Evolutionary conservation across 2,113 vertebrate genomes (phyloP), one percentile per base, ranked within the genome.

Genomic region (Nannospalax galili): DNA sequence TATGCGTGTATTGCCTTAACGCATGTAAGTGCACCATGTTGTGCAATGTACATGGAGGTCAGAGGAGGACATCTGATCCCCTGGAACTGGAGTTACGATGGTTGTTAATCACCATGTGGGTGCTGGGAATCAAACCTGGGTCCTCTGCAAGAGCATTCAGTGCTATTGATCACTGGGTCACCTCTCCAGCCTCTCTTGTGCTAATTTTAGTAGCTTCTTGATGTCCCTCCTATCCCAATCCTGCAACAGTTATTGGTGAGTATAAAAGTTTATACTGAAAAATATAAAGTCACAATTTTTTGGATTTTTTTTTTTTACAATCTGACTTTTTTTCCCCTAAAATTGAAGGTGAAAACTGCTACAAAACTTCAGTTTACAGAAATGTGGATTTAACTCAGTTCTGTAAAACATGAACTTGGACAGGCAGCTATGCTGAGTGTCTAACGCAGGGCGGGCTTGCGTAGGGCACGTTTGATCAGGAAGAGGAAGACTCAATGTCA

Each of bases 331-430:
- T 52, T n/a, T 86, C 10, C 95, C n/a, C 92, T 90, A 96, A 89
- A 97, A 97, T 74, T 86, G 30, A 93, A 97, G 95, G 93, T 90
- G 91, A 97, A 95, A 97, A 91, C 20, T 91, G 82, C 91, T 94
- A 97, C 97, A 52, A 98, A 97, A 96, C 90, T 93, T 65, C 95
- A 96, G 80, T 95, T 82, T 92, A 48, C 67, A 90, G 79, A 97
- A 90, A 95, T 74, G 60, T 7, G 88, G 91, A 87, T 78, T 97
- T 96, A 93, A 94, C 35, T 96, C 92, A 70, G 95, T 52, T 90
- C 35, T 94, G 86, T 80, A 96, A 97, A 96, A 92, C 88, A 80
- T 90, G 58, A 86, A 91, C 70, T 97, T 75, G 70, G 92, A 90
- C n/a, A 93, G 12, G 35, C 26, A 81, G 11, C 35, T 97, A 35